phyloP scores from a whole-genome alignment of 2,113 vertebrate species.

The Noturus placidus region DNA sequence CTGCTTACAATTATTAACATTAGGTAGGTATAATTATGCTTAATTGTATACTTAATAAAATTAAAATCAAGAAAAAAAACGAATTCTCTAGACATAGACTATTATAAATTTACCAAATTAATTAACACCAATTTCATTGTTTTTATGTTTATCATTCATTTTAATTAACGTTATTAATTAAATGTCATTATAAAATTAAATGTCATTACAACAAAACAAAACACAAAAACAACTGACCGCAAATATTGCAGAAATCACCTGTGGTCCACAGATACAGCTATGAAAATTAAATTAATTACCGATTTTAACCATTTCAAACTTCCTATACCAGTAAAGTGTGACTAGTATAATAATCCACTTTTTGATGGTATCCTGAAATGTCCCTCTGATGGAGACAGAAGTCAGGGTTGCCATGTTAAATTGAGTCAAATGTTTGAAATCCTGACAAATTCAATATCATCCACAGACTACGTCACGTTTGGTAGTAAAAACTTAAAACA shows the following conservation, averaged over 20 bases:
- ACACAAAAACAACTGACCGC: conserved; percentile 20
- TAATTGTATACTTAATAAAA: not conserved
- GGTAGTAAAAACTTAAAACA: not conserved
- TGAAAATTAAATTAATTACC: conserved; percentile 28
- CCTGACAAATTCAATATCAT: not conserved
- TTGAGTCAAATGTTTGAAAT: not conserved
- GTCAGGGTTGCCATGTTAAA: not conserved
- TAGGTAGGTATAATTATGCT: not conserved
- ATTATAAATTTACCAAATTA: not conserved
- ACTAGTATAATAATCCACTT: not conserved
- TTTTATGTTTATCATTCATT: conserved; percentile 3
- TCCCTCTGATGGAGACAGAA: not conserved
- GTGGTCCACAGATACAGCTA: conserved; percentile 49
- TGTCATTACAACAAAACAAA: not conserved
- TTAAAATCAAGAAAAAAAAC: not conserved
- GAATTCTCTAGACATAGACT: not conserved
- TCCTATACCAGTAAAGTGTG: not conserved
- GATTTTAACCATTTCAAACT: not conserved
- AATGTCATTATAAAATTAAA: conserved; percentile 15
- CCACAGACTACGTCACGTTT: not conserved
- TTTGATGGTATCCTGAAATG: not conserved
- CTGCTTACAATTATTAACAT: not conserved
- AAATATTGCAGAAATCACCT: conserved; percentile 58
- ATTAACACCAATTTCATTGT: not conserved
- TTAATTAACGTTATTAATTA: not conserved